Conservation (phyloP, 2,797 vertebrate species). For the Rhabdophis nuchalis region DNA sequence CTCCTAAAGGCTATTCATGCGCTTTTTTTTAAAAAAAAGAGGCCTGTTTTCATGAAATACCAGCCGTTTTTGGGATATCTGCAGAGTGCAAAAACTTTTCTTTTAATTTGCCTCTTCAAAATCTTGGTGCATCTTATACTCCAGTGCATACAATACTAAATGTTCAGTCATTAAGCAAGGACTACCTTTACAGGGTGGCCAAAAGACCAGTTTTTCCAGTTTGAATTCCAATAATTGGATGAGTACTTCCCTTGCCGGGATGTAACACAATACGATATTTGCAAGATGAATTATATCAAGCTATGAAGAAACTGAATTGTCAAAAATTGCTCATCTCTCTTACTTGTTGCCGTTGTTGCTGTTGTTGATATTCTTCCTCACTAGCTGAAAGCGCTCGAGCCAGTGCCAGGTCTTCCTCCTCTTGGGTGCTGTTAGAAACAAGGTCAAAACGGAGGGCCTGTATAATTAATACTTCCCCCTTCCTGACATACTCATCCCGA, state of each 20-base stretch:
- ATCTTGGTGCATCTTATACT: too few relatives aligned
- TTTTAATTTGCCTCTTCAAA: too few relatives aligned
- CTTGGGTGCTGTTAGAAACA: constrained; percentile 69
- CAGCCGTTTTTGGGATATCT: too few relatives aligned
- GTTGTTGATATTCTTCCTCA: constrained; percentile 71
- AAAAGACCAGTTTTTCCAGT: background rate
- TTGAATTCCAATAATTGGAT: background rate
- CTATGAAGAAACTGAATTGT: background rate
- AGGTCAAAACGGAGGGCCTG: background rate
- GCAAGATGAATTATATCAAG: background rate
- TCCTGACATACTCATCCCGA: background rate
- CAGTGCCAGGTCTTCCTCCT: constrained; percentile 74
- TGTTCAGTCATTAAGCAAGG: background rate
- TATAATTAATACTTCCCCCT: background rate
- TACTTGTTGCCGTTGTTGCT: constrained; percentile 60
- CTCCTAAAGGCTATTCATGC: too few relatives aligned
- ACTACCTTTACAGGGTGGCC: background rate
- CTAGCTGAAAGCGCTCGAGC: constrained; percentile 74
- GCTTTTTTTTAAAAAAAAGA: too few relatives aligned
- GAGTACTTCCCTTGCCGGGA: background rate
- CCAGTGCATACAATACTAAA: too few relatives aligned
- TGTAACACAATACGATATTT: background rate
- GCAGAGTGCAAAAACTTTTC: too few relatives aligned
- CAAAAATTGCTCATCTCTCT: constrained; percentile 18
- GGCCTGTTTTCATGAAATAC: too few relatives aligned